A percentile compares a stretch with the other conserved stretches of the same genome.
Conservation (phyloP, 2,888 invertebrate genomes). For the Cataglyphis altisquamis region DNA sequence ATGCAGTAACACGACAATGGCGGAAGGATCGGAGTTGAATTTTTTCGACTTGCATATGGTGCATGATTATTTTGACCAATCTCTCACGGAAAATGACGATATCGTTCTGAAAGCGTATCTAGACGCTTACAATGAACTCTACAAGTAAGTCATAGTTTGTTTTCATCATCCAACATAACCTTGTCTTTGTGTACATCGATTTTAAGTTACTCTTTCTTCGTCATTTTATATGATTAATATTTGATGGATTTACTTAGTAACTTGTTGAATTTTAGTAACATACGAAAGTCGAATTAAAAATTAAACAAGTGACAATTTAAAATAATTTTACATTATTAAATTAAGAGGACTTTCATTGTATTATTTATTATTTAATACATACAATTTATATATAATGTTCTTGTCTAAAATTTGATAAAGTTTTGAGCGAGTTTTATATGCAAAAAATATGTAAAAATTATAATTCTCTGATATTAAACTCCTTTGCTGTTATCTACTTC, state of each 20-base stretch:
- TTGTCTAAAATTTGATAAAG: conserved; percentile 25
- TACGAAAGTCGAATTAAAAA: conserved; percentile 5
- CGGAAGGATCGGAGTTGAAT: conserved; percentile 78
- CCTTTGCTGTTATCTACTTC: neutral
- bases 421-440: neutral
- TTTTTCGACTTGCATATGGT: conserved; percentile 88
- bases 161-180: conserved; percentile 61
- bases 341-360: neutral
- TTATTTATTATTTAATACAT: neutral
- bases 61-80: conserved; percentile 89
- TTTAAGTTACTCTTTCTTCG: neutral
- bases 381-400: neutral
- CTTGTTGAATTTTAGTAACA: neutral
- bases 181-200: neutral
- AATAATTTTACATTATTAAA: neutral
- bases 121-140: conserved; percentile 93
- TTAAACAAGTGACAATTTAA: neutral
- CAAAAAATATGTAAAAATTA: neutral
- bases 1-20: conserved; percentile 75
- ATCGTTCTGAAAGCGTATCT: conserved; percentile 91
- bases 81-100: conserved; percentile 91
- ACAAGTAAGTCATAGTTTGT: conserved; percentile 89
- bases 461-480: neutral
- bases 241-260: neutral
- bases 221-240: neutral